phyloP scores from a whole-genome alignment of 1,140 invertebrate genomes.

The Nylanderia fulva region DNA sequence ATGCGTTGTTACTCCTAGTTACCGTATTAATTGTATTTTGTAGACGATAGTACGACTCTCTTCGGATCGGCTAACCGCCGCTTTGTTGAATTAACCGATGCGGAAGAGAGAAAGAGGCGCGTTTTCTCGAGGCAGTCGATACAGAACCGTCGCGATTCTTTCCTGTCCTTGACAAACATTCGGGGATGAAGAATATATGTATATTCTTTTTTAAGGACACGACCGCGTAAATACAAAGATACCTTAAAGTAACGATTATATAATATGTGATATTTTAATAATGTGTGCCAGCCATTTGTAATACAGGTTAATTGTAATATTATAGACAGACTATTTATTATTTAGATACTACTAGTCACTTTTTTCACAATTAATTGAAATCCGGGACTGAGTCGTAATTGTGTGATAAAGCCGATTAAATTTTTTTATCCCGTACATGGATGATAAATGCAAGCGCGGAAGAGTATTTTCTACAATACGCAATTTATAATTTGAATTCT shows the following conservation, averaged over 20 bases:
- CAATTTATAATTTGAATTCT: neutral
- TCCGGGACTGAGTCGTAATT: conserved; percentile 1
- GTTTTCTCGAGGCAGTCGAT: conserved; percentile 9
- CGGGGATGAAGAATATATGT: neutral
- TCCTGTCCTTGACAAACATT: neutral
- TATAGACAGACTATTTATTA: neutral
- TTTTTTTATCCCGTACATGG: neutral
- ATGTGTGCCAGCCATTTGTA: conserved; percentile 16
- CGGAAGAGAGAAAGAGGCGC: neutral
- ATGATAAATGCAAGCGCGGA: neutral
- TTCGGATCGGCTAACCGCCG: neutral
- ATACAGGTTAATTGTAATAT: neutral
- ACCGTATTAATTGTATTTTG: conserved; percentile 58
- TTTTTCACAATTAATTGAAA: conserved; percentile 23
- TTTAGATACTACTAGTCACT: conserved; percentile 43
- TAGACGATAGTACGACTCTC: conserved; percentile 28
- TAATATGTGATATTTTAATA: conserved; percentile 55
- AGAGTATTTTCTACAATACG: neutral
- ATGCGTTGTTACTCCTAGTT: conserved; percentile 37
- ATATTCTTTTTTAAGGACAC: conserved; percentile 20
- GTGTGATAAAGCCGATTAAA: conserved; percentile 28
- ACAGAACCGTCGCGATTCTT: conserved; percentile 18
- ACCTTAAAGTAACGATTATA: conserved; percentile 30
- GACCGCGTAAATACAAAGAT: conserved; percentile 36
- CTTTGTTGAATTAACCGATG: conserved; percentile 39